Conservation (phyloP, 1,140 invertebrate species). For the Euschistus heros region DNA sequence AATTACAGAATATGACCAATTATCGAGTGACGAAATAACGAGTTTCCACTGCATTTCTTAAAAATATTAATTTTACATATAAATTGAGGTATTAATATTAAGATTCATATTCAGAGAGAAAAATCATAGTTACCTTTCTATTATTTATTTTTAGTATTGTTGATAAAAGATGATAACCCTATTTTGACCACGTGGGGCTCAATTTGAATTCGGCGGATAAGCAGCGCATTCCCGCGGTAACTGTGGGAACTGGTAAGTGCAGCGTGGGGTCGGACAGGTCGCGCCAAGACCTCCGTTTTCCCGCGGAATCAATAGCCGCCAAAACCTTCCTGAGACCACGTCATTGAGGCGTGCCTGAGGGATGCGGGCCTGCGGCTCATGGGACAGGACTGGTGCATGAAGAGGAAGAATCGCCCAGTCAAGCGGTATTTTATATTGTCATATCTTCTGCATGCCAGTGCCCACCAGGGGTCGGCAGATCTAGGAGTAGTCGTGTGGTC, state of each 20-base stretch:
- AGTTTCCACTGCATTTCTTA: no score
- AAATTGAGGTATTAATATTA: no score
- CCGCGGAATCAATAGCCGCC: slow-evolving; percentile 7
- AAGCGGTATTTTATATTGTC: slow-evolving; percentile 2
- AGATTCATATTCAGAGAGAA: no score
- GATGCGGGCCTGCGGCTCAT: background rate
- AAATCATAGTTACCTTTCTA: no score
- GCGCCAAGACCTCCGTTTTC: slow-evolving; percentile 3
- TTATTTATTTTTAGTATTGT: no score
- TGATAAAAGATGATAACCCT: no score
- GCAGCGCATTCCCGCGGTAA: background rate
- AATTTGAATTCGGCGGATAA: background rate
- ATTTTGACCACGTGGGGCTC: background rate
- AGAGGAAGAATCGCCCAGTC: slow-evolving; percentile 6
- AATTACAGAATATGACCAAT: no score
- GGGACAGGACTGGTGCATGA: slow-evolving; percentile 16
- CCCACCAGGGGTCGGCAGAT: no score
- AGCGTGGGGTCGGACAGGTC: background rate
- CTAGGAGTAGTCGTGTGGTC: no score
- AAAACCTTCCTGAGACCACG: background rate
- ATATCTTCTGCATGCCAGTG: no score
- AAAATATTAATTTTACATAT: no score
- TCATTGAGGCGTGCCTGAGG: background rate
- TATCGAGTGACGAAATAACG: no score
- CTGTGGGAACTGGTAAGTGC: background rate